Percentiles rank a stretch among this genome's conserved stretches.
Conservation (phyloP, 2,888 invertebrate species). For the Leucania comma region DNA sequence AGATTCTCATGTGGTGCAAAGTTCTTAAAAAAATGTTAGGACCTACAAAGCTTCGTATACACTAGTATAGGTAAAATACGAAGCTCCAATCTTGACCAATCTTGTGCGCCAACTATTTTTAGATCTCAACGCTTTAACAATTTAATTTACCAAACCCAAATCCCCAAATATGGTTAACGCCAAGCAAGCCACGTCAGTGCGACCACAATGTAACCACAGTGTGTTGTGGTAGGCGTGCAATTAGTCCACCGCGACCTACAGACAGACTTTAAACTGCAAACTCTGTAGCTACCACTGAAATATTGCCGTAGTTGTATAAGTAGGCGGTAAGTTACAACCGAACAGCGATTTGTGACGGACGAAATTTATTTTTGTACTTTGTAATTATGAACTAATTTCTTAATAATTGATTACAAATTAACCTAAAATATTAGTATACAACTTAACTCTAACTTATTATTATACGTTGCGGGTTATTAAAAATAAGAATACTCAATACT, state of each 20-base stretch:
- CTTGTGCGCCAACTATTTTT: slow-evolving; percentile 32
- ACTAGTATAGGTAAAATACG: too few relatives aligned
- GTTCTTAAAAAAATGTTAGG: too few relatives aligned
- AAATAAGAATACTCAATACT: too few relatives aligned
- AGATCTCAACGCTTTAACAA: slow-evolving; percentile 25
- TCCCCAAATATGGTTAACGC: slow-evolving; percentile 37
- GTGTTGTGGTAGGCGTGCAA: slow-evolving; percentile 62
- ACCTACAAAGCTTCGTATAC: background rate
- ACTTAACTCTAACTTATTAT: too few relatives aligned
- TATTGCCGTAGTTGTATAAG: slow-evolving; percentile 51
- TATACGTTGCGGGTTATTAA: too few relatives aligned
- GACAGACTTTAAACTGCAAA: slow-evolving; percentile 55
- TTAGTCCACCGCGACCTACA: slow-evolving; percentile 54
- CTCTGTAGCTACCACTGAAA: slow-evolving; percentile 64
- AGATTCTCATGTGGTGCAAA: too few relatives aligned
- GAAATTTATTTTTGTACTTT: background rate
- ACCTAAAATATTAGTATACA: too few relatives aligned
- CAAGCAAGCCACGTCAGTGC: slow-evolving; percentile 14
- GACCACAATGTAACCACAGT: slow-evolving; percentile 29
- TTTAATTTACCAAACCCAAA: slow-evolving; percentile 22
- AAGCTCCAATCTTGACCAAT: too few relatives aligned
- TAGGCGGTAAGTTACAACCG: slow-evolving; percentile 28
- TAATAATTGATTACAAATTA: too few relatives aligned
- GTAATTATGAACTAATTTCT: too few relatives aligned
- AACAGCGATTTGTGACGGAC: slow-evolving; percentile 18